These are phyloP conservation scores for Rhabdomys dilectus DNA, from an alignment of 2,113 vertebrate species.

Conservation along the genomic window DNA sequence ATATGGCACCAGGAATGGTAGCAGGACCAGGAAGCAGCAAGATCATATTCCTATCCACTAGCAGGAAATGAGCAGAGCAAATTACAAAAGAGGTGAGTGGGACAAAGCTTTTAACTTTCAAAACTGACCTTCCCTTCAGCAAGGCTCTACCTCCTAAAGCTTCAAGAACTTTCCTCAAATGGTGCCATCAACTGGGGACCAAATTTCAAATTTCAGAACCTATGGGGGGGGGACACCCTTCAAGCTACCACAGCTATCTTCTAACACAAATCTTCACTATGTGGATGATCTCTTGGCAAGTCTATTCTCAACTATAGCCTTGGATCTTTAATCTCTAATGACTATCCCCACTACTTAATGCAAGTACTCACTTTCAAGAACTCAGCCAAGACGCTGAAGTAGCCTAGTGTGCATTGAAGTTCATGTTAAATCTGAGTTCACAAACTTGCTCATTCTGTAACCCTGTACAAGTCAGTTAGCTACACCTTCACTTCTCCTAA, in stretches of 20 bases:
- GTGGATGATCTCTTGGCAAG: neutral
- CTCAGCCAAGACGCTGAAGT: neutral
- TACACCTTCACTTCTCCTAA: constrained; percentile 19
- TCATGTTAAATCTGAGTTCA: neutral
- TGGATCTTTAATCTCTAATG: neutral
- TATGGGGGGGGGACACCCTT: neutral
- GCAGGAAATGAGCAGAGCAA: neutral
- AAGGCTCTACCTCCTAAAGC: neutral
- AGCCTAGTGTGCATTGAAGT: neutral
- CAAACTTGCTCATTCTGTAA: neutral
- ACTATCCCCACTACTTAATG: neutral
- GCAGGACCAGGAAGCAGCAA: neutral
- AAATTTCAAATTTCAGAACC: neutral
- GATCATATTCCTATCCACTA: neutral
- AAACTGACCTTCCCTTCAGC: neutral
- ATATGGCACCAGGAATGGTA: neutral
- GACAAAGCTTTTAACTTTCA: neutral
- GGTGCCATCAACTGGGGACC: neutral
- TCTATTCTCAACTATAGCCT: constrained; percentile 8
- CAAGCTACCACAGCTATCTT: neutral
- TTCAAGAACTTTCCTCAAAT: neutral
- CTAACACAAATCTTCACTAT: constrained; percentile 3
- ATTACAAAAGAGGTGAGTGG: neutral
- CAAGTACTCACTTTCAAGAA: constrained; percentile 8
- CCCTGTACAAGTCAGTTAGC: neutral